Conservation (phyloP, 2,888 invertebrate genomes). For the Leptopilina syphax region DNA sequence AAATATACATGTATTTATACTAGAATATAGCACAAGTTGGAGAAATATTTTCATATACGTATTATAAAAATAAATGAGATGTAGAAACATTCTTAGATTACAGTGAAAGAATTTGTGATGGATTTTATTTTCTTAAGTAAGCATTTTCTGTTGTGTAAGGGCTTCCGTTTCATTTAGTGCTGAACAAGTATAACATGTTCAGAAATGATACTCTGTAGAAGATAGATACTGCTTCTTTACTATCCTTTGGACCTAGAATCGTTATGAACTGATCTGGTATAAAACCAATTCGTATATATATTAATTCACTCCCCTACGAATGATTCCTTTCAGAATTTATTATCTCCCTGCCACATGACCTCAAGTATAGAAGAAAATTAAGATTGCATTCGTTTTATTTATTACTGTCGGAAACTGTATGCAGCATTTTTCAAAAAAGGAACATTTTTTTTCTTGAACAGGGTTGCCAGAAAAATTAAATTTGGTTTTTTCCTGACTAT, state of each 20-base stretch:
- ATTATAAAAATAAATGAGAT: background rate
- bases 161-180: constrained; percentile 38
- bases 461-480: too few relatives aligned
- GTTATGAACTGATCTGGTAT: background rate
- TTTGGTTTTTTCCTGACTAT: too few relatives aligned
- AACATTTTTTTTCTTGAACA: background rate
- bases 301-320: constrained; percentile 27
- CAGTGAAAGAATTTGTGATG: background rate
- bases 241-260: constrained; percentile 19
- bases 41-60: background rate
- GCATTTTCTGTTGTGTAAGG: constrained; percentile 27
- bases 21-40: background rate
- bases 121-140: background rate
- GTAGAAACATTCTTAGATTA: constrained; percentile 6
- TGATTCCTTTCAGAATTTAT: constrained; percentile 25
- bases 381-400: constrained; percentile 24
- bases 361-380: background rate
- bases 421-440: background rate
- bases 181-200: constrained; percentile 28
- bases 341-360: constrained; percentile 28
- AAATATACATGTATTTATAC: background rate
- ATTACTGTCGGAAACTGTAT: background rate
- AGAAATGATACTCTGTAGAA: background rate
- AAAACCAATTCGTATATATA: constrained; percentile 33
- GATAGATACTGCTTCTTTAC: constrained; percentile 32